These are phyloP conservation scores for Apantesis nais DNA, from an alignment of 2,888 invertebrate species.

Conservation along the genomic window DNA sequence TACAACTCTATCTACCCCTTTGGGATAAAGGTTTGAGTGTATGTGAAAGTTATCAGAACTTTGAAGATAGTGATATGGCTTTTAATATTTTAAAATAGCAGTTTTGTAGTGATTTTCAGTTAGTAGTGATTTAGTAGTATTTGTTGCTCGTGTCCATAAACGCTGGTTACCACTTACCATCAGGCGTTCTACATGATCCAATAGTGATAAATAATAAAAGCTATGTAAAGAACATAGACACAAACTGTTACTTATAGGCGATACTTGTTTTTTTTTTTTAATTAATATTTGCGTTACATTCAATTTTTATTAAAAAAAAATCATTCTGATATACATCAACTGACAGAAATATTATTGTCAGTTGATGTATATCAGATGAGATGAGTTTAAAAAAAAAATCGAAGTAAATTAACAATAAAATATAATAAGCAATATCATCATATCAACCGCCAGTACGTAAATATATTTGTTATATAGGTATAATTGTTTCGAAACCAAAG, in stretches of 20 bases:
- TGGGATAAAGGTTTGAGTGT: neutral
- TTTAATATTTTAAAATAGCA: neutral
- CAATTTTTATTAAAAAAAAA: too few species aligned
- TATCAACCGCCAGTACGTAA: neutral
- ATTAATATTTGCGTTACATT: too few species aligned
- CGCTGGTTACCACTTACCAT: neutral
- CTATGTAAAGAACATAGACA: neutral
- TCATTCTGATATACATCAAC: too few species aligned
- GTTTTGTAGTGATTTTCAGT: neutral
- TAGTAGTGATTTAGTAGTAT: neutral
- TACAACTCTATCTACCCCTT: neutral
- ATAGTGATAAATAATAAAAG: neutral
- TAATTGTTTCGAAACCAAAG: constrained; percentile 42
- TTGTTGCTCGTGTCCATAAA: neutral
- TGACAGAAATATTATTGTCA: too few species aligned
- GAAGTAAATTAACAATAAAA: neutral
- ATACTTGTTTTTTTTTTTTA: neutral
- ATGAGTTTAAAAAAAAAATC: neutral
- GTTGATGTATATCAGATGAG: too few species aligned
- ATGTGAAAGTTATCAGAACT: neutral
- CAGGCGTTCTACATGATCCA: neutral
- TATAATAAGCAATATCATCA: neutral
- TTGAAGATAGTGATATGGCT: neutral
- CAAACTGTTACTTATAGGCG: neutral
- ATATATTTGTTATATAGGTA: constrained; percentile 11